These are phyloP conservation scores for Dinocampus coccinellae DNA, from an alignment of 2,888 invertebrate genomes.

Conservation along the genomic window DNA sequence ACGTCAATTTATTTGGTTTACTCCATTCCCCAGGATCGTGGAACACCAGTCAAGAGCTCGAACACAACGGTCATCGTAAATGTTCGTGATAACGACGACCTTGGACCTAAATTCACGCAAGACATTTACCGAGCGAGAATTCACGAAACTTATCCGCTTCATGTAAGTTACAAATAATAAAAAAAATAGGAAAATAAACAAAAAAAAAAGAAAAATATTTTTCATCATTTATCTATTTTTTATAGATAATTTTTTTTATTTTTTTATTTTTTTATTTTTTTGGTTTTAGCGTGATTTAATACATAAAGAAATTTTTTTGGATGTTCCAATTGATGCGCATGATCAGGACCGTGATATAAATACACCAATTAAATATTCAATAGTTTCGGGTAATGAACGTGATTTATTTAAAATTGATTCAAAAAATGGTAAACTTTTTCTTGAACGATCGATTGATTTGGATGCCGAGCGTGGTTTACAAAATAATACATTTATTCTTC, in stretches of 20 bases:
- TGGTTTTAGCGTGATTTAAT: slow-evolving; percentile 77
- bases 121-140: slow-evolving; percentile 85
- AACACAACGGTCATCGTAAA: slow-evolving; percentile 80
- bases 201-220: background rate
- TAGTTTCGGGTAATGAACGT: slow-evolving; percentile 85
- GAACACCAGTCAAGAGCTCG: slow-evolving; percentile 80
- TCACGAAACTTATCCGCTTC: slow-evolving; percentile 85
- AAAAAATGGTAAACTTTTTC: slow-evolving; percentile 80
- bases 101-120: slow-evolving; percentile 85
- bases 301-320: slow-evolving; percentile 79
- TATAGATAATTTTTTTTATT: no score
- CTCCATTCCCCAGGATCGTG: slow-evolving; percentile 79
- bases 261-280: background rate
- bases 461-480: slow-evolving; percentile 80
- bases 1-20: background rate
- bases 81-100: slow-evolving; percentile 84
- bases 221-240: no score
- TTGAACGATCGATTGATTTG: slow-evolving; percentile 85
- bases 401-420: slow-evolving; percentile 82
- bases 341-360: slow-evolving; percentile 85
- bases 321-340: slow-evolving; percentile 80
- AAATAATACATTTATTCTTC: slow-evolving; percentile 82
- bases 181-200: no score
- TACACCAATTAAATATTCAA: slow-evolving; percentile 81
- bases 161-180: slow-evolving; percentile 73